Conservation (phyloP, 1,140 invertebrate genomes). For the Caerostris extrusa region DNA sequence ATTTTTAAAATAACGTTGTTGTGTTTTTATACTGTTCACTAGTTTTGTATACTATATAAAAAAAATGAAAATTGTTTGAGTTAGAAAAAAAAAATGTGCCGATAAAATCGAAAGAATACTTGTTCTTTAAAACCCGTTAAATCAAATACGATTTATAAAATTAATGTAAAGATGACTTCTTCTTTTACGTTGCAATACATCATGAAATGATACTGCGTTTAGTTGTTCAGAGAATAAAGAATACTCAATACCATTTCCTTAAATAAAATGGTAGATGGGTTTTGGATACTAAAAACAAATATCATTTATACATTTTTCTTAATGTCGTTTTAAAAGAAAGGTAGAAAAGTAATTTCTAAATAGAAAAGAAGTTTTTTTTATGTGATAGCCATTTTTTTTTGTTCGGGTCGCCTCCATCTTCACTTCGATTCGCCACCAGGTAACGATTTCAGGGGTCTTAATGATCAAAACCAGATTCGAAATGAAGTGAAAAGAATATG, state of each 20-base stretch:
- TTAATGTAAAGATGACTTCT: too few relatives aligned
- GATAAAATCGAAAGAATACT: too few relatives aligned
- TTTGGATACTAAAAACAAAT: neutral
- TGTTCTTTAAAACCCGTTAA: too few relatives aligned
- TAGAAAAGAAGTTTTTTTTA: neutral
- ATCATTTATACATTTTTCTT: neutral
- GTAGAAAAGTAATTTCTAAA: conserved; percentile 12
- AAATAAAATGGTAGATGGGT: neutral
- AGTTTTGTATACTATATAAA: too few relatives aligned
- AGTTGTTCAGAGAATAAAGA: neutral
- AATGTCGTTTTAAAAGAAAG: conserved; percentile 28
- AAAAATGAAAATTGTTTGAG: too few relatives aligned
- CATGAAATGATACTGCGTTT: neutral
- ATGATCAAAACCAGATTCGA: conserved; percentile 45
- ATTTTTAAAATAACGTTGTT: too few relatives aligned
- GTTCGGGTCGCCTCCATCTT: neutral
- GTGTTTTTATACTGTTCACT: too few relatives aligned
- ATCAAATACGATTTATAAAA: too few relatives aligned
- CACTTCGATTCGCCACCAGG: neutral
- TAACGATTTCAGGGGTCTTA: conserved; percentile 50
- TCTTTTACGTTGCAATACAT: too few relatives aligned
- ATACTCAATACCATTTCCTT: neutral
- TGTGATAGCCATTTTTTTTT: neutral
- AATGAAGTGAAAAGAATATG: conserved; percentile 34
- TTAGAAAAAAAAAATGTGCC: too few relatives aligned